Conservation (phyloP, 2,113 vertebrate species). For the Cyanocitta stelleri region DNA sequence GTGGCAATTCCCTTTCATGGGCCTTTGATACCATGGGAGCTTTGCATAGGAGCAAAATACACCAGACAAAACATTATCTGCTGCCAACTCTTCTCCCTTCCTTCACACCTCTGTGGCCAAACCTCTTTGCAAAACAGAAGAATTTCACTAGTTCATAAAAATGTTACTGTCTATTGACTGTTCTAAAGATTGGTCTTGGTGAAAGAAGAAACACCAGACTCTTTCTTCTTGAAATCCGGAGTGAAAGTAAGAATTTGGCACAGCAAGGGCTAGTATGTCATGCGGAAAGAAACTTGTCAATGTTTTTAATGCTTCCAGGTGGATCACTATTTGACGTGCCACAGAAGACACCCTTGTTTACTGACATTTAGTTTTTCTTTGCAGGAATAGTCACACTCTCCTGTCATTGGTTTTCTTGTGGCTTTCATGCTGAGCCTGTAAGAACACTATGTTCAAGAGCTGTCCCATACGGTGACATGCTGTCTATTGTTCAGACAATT, state of each 20-base stretch:
- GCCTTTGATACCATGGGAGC: fast-evolving
- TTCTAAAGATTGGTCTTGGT: not conserved
- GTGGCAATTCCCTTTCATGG: not conserved
- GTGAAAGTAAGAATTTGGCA: not conserved
- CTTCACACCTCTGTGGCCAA: not conserved
- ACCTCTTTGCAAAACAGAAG: not conserved
- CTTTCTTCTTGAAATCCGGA: not conserved
- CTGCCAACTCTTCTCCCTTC: not conserved
- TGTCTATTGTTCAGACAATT: slow-evolving; percentile 31
- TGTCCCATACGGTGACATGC: not conserved
- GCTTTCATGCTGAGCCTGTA: slow-evolving; percentile 2
- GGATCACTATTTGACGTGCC: not conserved
- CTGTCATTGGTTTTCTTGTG: not conserved
- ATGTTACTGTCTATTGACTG: no score
- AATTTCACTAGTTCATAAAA: not conserved
- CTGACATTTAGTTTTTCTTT: slow-evolving; percentile 8
- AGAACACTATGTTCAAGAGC: slow-evolving; percentile 10
- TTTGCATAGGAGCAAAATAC: not conserved
- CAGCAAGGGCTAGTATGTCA: not conserved
- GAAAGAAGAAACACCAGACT: not conserved
- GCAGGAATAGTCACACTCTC: not conserved
- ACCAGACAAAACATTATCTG: fast-evolving
- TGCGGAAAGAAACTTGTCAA: not conserved
- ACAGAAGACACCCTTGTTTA: slow-evolving; percentile 16
- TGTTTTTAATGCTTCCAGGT: not conserved